These are phyloP conservation scores for Sinocyclocheilus grahami DNA, from an alignment of 2,113 vertebrate species.

Conservation along the genomic window DNA sequence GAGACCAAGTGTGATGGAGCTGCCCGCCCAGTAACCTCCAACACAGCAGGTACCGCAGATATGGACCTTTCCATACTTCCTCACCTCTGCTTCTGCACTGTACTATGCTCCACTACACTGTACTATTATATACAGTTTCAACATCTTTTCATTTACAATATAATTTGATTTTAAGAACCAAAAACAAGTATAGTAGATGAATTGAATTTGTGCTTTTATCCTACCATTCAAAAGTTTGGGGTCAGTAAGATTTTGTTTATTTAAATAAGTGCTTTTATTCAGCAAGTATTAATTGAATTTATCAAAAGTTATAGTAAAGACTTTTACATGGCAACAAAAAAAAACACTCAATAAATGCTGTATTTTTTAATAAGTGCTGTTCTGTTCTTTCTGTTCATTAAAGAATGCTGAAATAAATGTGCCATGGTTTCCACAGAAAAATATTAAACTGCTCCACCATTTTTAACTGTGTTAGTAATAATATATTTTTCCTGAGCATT, in stretches of 20 bases:
- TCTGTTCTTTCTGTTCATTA: background rate
- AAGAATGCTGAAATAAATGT: no score
- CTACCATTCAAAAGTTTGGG: background rate
- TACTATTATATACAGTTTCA: background rate
- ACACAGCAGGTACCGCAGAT: conserved; percentile 87
- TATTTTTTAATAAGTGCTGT: background rate
- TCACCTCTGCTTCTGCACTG: background rate
- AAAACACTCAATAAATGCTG: background rate
- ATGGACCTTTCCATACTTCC: background rate
- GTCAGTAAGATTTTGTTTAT: background rate
- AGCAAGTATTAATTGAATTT: background rate
- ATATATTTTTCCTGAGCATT: background rate
- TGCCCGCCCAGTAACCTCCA: conserved; percentile 92
- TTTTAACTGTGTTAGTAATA: background rate
- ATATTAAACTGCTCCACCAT: background rate
- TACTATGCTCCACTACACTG: background rate
- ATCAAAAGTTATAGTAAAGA: background rate
- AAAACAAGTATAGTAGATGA: background rate
- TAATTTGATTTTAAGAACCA: background rate
- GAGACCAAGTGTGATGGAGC: conserved; percentile 93
- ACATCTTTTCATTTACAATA: background rate
- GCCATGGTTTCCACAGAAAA: background rate
- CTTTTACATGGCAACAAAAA: background rate
- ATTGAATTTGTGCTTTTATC: background rate
- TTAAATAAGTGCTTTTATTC: background rate